These are phyloP conservation scores for Tetragonula clypearis DNA, from an alignment of 1,140 invertebrate species.

Conservation along the genomic window DNA sequence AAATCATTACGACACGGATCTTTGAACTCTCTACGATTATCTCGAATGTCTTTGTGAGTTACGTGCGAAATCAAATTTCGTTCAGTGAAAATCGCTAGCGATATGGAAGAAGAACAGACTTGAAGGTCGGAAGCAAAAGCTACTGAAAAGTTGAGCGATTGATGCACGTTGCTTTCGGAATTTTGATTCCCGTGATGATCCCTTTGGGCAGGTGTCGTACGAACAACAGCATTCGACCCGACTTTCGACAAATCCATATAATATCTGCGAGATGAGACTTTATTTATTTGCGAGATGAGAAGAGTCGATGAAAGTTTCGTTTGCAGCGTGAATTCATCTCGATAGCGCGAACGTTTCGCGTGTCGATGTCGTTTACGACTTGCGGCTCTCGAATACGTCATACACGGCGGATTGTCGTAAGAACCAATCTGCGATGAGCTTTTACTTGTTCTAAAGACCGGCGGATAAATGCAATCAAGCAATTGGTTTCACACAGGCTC, in stretches of 20 bases:
- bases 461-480: constrained; percentile 60
- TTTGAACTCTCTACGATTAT: neutral
- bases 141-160: constrained; percentile 58
- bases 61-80: neutral
- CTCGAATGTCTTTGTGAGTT: neutral
- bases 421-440: constrained; percentile 25
- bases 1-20: neutral
- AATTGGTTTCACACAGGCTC: constrained; percentile 53
- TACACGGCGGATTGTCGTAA: constrained; percentile 14
- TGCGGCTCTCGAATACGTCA: neutral
- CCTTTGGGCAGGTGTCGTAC: neutral
- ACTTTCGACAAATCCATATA: neutral
- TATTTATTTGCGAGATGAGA: neutral
- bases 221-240: neutral
- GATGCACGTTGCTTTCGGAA: neutral
- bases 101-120: constrained; percentile 33
- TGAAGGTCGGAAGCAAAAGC: constrained; percentile 28
- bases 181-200: neutral
- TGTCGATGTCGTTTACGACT: neutral
- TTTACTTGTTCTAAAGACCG: constrained; percentile 35
- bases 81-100: constrained; percentile 11
- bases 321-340: neutral
- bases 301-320: neutral
- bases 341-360: too few relatives aligned
- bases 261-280: neutral